Base-by-base conservation (phyloP, 2,113 vertebrate genomes). In the Sceloporus tristichus region DNA sequence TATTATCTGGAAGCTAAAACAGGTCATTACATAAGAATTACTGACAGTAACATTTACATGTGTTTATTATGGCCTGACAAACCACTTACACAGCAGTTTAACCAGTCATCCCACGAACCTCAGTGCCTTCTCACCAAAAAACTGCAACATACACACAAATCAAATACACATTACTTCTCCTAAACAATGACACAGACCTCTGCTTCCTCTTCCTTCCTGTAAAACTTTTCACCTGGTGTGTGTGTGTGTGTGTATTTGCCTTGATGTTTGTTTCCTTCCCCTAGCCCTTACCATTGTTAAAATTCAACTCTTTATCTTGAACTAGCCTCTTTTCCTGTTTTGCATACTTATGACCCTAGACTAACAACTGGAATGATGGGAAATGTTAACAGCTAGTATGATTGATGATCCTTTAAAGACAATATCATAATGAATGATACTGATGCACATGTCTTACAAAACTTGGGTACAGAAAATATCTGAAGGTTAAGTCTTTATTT, bases 361-460 rank as follows among this genome's bases (percentile, higher is more conserved):
- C 23, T 21, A 76, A 18, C 48, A 56, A 48, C 29, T 78, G 62
- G 25, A 88, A 70, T 29, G 11, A 78, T 23, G 11, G 16, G 40
- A 27, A 68, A 54, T 27, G 13, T 25, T 70, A 62, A 74, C 14
- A 92, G 85, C 92, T 82, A 92, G 87, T 90, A 91, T 87, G 92
- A 89, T 92, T 95, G 91, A 87, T 94, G 86, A 89, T 85, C 91
- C 88, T 88, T 92, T 92, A 85, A 90, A 90, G 88, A 91, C 86
- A 54, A 79, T 89, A 88, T 92, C 82, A 88, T 86, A 87, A 86
- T 92, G 86, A 78, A 88, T 82, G 11, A 88, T 89, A 91, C 91
- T 92, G 86, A 88, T 19, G 87, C 86, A 88, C 91, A 73, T 27
- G 21, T 85, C 88, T 91, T 87, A 90, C 88, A 90, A 91, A 92